phyloP scores from a whole-genome alignment of 2,888 invertebrate genomes.

The Epirrita christyi region DNA sequence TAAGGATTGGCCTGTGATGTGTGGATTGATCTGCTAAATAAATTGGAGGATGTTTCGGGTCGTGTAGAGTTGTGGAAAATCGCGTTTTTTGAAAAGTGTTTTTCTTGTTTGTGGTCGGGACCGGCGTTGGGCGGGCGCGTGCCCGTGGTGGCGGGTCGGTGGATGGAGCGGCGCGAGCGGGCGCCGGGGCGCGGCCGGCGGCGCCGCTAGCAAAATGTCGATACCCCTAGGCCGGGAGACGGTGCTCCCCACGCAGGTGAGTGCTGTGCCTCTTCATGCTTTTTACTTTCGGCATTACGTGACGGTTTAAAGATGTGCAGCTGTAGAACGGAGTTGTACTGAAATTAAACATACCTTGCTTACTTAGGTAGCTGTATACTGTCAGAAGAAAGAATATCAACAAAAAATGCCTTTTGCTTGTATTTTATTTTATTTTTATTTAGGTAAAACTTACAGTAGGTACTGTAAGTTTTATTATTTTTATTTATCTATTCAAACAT shows the following conservation, averaged over 20 bases:
- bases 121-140: conserved; percentile 53
- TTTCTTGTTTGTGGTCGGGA: conserved; percentile 65
- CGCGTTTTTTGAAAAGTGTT: conserved; percentile 70
- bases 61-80: conserved; percentile 52
- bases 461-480: no score
- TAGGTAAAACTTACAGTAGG: no score
- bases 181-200: conserved; percentile 83
- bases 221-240: conserved; percentile 83
- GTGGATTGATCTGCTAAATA: conserved; percentile 38
- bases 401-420: no score
- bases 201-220: conserved; percentile 83
- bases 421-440: no score
- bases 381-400: no score
- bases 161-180: conserved; percentile 79
- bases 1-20: conserved; percentile 56
- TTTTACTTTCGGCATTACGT: conserved; percentile 7
- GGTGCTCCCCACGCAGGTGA: conserved; percentile 81
- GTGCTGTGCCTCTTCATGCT: conserved; percentile 40
- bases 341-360: neutral
- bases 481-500: no score
- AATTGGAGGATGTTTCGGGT: conserved; percentile 47
- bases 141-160: conserved; percentile 67
- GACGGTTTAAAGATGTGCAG: conserved; percentile 1
- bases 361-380: neutral
- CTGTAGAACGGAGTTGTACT: neutral